Evolutionary conservation across 2,113 vertebrate species (phyloP), one percentile per base, ranked within the genome.

Genomic region (Agapornis roseicollis): DNA sequence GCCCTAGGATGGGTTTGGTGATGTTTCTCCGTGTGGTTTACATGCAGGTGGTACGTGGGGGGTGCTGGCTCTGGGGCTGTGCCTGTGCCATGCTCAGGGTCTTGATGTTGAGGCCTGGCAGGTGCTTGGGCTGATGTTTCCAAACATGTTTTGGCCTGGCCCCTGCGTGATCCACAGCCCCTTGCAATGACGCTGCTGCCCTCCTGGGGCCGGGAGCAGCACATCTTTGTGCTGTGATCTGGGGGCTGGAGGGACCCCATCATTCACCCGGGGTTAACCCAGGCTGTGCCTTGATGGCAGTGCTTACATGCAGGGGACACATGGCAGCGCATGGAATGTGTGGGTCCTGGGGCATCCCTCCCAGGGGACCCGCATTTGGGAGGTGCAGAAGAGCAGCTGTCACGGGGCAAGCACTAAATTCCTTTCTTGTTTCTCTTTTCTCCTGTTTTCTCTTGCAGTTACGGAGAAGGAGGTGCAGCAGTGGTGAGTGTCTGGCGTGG

Each of bases 401-500:
- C 31, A 1, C 31, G 25, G 56, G 50, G 39, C 69, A 86, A 65
- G 8, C 9, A 9, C 96, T 98, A n/a, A 96, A 73, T 53, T 39
- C 58, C 64, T 42, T 47, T 61, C n/a, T 60, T 6, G 60, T 53
- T 46, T 42, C 47, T 73, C 71, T 90, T 10, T 53, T 91, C 74
- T 96, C 56, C 96, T 95, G 37, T 89, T 97, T 98, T 98, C 94
- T 98, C 93, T 98, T 97, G 69, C 98, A 99, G 99, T 99, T 96
- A 99, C 99, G 0, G 99, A 99, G 97, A 99, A 99, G 96, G 99
- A 99, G 81, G 99, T 99, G 70, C 99, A 99, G 97, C 99, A 99
- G 96, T 99, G 99, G 99, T 99, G 97, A 99, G 99, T 99, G 44
- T 37, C 42, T 0, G 3, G n/a, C 3, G 0, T 18, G 73, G 71